These are phyloP conservation scores for Xylocampa areola DNA, from an alignment of 2,888 invertebrate species.

Conservation along the genomic window DNA sequence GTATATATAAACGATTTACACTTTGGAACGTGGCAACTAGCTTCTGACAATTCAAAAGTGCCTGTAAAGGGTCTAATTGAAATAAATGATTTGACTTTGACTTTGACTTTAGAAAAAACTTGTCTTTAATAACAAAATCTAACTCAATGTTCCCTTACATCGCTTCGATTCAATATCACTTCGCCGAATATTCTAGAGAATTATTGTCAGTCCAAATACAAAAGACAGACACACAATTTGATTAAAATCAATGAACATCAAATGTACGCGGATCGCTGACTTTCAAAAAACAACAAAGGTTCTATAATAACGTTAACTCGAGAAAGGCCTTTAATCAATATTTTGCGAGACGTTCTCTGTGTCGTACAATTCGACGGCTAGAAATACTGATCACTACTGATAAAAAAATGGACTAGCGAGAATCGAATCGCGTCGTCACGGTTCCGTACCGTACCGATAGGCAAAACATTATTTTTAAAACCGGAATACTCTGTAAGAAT, in stretches of 20 bases:
- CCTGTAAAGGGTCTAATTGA: no score
- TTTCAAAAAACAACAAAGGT: conserved; percentile 1
- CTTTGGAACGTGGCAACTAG: no score
- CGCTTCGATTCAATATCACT: not conserved
- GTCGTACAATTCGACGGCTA: not conserved
- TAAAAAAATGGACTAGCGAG: no score
- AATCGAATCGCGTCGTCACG: no score
- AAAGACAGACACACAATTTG: not conserved
- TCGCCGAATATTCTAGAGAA: not conserved
- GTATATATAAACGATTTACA: no score
- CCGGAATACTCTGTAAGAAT: no score
- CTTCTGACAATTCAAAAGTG: no score
- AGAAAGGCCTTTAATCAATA: conserved; percentile 11
- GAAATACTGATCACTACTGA: not conserved
- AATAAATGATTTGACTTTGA: no score
- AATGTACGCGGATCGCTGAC: conserved; percentile 8
- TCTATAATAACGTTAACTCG: conserved; percentile 1
- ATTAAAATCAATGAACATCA: conserved; percentile 1
- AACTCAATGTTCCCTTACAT: not conserved
- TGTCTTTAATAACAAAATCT: no score
- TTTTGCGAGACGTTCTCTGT: conserved; percentile 3
- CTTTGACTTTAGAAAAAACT: no score
- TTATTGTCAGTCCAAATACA: not conserved
- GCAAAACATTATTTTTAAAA: no score
- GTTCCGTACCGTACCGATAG: no score